These are phyloP conservation scores for Semnopithecus entellus DNA, from an alignment of 2,113 vertebrate genomes.

Conservation along the genomic window DNA sequence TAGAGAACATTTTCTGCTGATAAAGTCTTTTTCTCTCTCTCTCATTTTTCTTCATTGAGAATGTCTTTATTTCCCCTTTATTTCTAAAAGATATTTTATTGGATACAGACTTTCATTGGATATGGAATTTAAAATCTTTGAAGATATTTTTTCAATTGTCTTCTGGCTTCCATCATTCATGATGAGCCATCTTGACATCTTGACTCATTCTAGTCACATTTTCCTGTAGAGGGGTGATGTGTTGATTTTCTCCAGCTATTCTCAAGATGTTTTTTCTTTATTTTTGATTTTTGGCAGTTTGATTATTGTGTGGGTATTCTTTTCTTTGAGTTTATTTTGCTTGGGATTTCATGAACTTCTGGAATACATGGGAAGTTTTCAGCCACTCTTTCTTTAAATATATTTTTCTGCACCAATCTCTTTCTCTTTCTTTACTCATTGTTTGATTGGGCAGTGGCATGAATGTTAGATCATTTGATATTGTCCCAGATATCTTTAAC, in stretches of 20 bases:
- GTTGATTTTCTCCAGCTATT: not conserved
- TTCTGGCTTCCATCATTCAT: not conserved
- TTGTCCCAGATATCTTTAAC: not conserved
- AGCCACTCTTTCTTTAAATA: not conserved
- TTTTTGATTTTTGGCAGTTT: not conserved
- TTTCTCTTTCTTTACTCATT: not conserved
- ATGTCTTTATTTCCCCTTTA: not conserved
- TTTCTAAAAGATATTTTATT: not conserved
- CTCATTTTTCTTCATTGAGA: not conserved
- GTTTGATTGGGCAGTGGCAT: not conserved
- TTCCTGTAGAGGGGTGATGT: not conserved
- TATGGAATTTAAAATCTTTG: not conserved
- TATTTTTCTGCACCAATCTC: not conserved
- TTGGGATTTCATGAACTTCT: not conserved
- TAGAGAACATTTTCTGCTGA: not conserved
- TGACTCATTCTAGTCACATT: not conserved
- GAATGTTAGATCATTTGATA: not conserved
- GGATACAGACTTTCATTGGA: not conserved
- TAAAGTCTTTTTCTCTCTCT: not conserved
- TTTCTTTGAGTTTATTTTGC: not conserved
- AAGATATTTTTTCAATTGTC: not conserved
- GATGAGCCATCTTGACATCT: not conserved
- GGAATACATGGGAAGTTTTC: not conserved
- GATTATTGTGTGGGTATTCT: not conserved
- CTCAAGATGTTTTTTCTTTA: not conserved